A percentile compares a stretch with the other conserved stretches of the same genome.
phyloP scores from a whole-genome alignment of 30 jellyfish, hydroid and myxozoan genomes.

The Morbakka virulenta region DNA sequence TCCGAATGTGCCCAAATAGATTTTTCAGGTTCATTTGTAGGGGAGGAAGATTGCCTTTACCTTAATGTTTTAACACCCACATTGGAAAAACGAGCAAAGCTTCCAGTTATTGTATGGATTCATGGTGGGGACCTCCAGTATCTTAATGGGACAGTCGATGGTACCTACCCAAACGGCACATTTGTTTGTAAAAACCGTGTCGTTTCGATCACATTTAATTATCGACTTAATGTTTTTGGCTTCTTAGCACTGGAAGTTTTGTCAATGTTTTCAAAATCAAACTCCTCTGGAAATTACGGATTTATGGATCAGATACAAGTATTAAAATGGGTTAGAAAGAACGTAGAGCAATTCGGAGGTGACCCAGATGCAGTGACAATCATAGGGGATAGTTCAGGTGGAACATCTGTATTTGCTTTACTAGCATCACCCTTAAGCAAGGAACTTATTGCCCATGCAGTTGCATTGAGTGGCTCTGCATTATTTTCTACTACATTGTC shows the following conservation, averaged over 20 bases:
- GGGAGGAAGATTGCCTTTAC: slow-evolving; percentile 68
- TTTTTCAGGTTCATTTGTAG: slow-evolving; percentile 1
- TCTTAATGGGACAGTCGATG: slow-evolving; percentile 30
- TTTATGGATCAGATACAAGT: slow-evolving; percentile 77
- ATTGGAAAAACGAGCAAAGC: slow-evolving; percentile 6
- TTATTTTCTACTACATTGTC: slow-evolving; percentile 19
- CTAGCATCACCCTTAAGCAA: slow-evolving; percentile 63
- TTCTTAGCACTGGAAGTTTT: slow-evolving; percentile 56
- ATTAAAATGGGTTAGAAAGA: slow-evolving; percentile 61
- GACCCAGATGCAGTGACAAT: slow-evolving; percentile 67
- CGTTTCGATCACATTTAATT: slow-evolving; percentile 62
- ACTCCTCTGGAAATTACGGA: slow-evolving; percentile 76
- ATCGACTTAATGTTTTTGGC: slow-evolving; percentile 76
- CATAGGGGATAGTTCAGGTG: slow-evolving; percentile 78
- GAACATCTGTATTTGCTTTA: slow-evolving; percentile 59
- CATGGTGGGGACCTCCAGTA: slow-evolving; percentile 61
- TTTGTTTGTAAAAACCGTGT: slow-evolving; percentile 47
- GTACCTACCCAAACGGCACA: slow-evolving; percentile 45
- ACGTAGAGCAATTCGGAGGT: slow-evolving; percentile 66
- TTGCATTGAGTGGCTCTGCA: slow-evolving; percentile 78
- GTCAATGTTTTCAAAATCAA: slow-evolving; percentile 13
- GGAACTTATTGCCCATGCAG: slow-evolving; percentile 49
- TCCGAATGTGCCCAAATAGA: slow-evolving; percentile 37
- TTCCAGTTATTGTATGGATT: slow-evolving; percentile 77
- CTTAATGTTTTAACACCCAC: slow-evolving; percentile 66